Evolutionary conservation across 2,797 vertebrate species (phyloP), one percentile per base, ranked within the genome.

Genomic region (Aratinga solstitialis): DNA sequence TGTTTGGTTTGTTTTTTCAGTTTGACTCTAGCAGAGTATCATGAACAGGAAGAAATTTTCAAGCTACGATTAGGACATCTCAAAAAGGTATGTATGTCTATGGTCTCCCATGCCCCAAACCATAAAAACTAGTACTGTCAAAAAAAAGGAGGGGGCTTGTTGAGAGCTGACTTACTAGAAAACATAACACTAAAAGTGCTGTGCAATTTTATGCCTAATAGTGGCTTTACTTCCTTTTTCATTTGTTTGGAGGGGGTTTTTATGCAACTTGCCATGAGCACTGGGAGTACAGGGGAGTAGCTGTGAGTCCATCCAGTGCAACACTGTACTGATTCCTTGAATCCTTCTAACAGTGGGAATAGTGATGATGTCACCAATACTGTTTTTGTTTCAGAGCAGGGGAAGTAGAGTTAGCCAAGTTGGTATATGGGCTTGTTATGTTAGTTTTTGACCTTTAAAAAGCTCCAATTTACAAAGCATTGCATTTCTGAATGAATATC

Each of bases 11-110:
- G 14, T 84, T 97, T 86, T 79, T 96, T 91, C 96, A 99, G 99
- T 98, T 98, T 99, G 97, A 99, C 99, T 76, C 95, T 99, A 97
- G 99, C 99, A 86, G 99, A 99, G 96, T 99, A 99, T 97, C 99
- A 99, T 11, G 99, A 99, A 97, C 99, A 99, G 97, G 99, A 99
- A 98, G 99, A 99, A 98, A 99, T 99, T 97, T 99, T 99, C 98
- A 99, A 99, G 96, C 98, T 99, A 96, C 98, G 99, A 96, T 98
- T 99, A 90, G 99, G 99, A 95, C 99, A 99, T 98, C 98, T 99
- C 91, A 99, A 99, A 98, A 99, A 99, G 99, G 99, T 99, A 97
- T 72, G 98, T 51, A 48, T 73, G 98, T 51, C 45, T 58, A 2
- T 34, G 12, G 9, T 47, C 40, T 47, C 18, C 43, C 5, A 5